Evolutionary conservation across 2,888 invertebrate species (phyloP).

Genomic region (Beris chalybata): DNA sequence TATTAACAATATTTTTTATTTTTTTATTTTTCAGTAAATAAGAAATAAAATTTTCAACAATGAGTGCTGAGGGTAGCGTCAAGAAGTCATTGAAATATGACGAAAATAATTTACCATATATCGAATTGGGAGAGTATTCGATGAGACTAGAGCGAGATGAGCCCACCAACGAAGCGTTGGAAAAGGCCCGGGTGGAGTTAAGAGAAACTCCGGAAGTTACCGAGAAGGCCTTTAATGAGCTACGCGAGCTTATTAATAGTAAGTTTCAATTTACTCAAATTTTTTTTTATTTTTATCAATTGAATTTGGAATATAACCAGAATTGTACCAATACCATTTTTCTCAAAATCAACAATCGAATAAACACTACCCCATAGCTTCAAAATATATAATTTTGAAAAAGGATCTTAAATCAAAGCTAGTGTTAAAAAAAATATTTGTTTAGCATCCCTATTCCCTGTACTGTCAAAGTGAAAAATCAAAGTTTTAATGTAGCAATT

Average conservation of each 20-base stretch:
- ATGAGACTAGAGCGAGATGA: constrained; percentile 65
- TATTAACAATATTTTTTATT: neutral
- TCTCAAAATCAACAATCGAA: too few relatives aligned
- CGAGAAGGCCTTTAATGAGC: constrained; percentile 61
- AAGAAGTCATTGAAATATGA: constrained; percentile 57
- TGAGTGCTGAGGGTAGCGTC: constrained; percentile 15
- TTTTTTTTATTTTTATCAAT: too few relatives aligned
- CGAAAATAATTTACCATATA: constrained; percentile 62
- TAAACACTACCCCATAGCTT: too few relatives aligned
- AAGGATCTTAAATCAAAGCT: too few relatives aligned
- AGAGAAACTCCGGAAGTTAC: constrained; percentile 71
- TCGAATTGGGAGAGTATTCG: constrained; percentile 63
- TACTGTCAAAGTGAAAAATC: too few relatives aligned
- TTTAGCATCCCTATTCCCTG: too few relatives aligned
- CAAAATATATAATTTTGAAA: too few relatives aligned
- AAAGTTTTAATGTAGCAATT: too few relatives aligned
- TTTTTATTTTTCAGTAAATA: constrained; percentile 5
- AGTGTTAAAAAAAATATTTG: too few relatives aligned
- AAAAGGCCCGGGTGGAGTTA: constrained; percentile 69
- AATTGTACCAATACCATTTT: too few relatives aligned
- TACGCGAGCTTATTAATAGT: constrained; percentile 61
- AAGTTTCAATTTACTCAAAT: constrained; percentile 38
- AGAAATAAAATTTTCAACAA: neutral
- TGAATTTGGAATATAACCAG: too few relatives aligned
- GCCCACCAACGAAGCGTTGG: constrained; percentile 59